Base-by-base conservation (phyloP, 1,140 invertebrate genomes). In the Phortica variegata region DNA sequence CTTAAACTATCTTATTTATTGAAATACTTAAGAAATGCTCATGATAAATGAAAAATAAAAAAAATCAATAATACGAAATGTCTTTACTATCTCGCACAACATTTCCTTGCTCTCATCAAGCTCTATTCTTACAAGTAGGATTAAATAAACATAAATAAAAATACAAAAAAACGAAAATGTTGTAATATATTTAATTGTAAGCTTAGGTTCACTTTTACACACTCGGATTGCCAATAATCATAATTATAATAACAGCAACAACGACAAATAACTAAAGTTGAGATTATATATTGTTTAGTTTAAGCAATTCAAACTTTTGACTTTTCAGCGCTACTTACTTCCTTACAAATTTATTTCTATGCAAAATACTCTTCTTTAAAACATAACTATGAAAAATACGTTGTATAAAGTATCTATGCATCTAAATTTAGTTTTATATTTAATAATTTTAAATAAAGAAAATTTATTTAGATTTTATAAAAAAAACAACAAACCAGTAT, bases 391-490 rank as follows among this genome's bases (percentile, higher is more conserved):
- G 23, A 32, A 54, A 53, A 65, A 65, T 31, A 60, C 60, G 50
- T 61, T 66, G 62, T 66, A 61, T 51, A 66, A 66, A 66, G 54
- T 61, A 47, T 61, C 51, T 56, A 58, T 52, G 48, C 52, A 49
- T 65, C 61, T 61, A 65, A 65, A 61, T 62, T 60, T 66, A 66
- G 65, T 54, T 61, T 61, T 49, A 61, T 59, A 70, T 58, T 60
- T 68, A 61, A 70, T 60, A n/a, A n/a, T 59, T 55, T 56, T 54
- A 65, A 70, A 65, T 69, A 65, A 69, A 70, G 54, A 59, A 49
- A 59, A 68, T 51, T 59, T 54, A 57, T 58, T 55, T 65, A 69
- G 54, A 63, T n/a, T 8, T 51, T 26, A 6, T 26, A 6, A 26
- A 26, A 26, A 26, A 26, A 26, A 26, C 10, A 26, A 26, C n/a